Evolutionary conservation across 2,888 invertebrate species (phyloP).

Genomic region (Onthophagus sagittarius): DNA sequence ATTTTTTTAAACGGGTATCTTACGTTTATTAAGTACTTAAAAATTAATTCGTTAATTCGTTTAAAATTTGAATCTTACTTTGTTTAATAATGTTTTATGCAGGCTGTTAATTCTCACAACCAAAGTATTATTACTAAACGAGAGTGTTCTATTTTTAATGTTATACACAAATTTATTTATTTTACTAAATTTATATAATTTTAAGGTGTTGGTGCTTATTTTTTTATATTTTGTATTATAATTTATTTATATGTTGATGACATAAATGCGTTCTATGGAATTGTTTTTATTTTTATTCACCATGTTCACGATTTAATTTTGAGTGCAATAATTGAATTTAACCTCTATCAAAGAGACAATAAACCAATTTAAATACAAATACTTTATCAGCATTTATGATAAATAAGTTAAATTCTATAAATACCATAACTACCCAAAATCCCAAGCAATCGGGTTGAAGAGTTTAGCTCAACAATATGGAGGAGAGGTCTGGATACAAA

Average conservation of each 20-base stretch:
- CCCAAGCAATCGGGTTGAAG: background rate
- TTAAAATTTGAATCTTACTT: background rate
- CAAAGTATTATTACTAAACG: background rate
- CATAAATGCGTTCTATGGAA: background rate
- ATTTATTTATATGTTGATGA: too few relatives aligned
- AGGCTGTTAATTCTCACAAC: background rate
- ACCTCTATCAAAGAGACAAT: background rate
- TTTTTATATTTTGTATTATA: background rate
- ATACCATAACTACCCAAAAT: background rate
- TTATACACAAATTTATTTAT: background rate
- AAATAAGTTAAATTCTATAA: too few relatives aligned
- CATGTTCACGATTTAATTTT: background rate
- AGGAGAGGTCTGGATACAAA: background rate
- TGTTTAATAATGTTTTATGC: background rate
- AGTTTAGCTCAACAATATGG: background rate
- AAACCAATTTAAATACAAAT: background rate
- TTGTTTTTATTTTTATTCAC: background rate
- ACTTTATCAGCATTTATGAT: too few relatives aligned
- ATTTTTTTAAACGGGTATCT: background rate
- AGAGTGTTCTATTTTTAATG: background rate
- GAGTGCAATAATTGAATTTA: background rate
- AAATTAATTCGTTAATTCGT: slow-evolving; percentile 2
- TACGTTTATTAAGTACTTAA: background rate
- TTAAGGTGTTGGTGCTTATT: slow-evolving; percentile 19
- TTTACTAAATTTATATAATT: slow-evolving; percentile 1